These are phyloP conservation scores for Xenopus laevis DNA, from an alignment of 2,113 vertebrate species.

Conservation along the genomic window DNA sequence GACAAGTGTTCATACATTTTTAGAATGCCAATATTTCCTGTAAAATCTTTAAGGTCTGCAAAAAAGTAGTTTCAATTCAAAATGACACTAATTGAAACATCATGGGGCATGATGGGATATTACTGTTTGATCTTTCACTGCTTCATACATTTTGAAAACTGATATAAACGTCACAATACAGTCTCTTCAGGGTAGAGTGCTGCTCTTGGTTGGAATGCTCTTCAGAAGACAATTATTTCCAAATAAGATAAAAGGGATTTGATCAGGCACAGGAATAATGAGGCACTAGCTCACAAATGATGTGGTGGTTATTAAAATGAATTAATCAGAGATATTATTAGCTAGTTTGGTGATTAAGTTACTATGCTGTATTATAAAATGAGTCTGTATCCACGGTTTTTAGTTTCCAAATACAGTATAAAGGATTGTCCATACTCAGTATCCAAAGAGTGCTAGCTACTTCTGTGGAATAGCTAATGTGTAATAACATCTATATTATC, in stretches of 20 bases:
- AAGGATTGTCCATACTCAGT: no score
- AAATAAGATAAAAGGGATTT: not conserved
- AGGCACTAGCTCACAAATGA: not conserved
- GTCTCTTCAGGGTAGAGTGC: not conserved
- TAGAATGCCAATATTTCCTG: not conserved
- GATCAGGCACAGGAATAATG: not conserved
- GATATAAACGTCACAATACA: not conserved
- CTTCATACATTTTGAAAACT: not conserved
- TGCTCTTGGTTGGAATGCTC: not conserved
- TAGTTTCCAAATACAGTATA: not conserved
- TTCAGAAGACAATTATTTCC: not conserved
- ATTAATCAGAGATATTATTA: not conserved
- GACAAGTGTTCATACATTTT: not conserved
- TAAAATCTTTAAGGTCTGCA: not conserved
- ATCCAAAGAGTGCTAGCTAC: no score
- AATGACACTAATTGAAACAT: not conserved
- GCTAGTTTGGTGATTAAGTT: not conserved
- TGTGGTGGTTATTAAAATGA: not conserved
- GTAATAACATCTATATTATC: no score
- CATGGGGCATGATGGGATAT: not conserved
- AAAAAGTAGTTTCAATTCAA: not conserved
- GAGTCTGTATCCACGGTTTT: not conserved
- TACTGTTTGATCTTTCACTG: not conserved
- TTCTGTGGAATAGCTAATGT: no score
- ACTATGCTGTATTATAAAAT: not conserved